Percentiles rank a stretch among this genome's conserved stretches.
Conservation (phyloP, 2,113 vertebrate genomes). For the Colistium nudipinnis region DNA sequence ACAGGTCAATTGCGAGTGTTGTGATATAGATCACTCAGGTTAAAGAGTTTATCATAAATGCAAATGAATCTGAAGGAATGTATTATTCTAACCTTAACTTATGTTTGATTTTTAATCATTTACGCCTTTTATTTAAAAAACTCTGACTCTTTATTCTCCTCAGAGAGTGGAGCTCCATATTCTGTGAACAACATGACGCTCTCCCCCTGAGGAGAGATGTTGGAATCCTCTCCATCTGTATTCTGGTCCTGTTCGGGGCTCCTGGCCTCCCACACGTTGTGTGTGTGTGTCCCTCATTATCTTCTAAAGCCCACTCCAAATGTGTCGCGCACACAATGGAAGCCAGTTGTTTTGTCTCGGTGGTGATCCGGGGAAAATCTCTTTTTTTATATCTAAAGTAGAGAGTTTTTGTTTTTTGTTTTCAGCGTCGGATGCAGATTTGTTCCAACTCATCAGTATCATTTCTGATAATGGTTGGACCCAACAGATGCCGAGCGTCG, state of each 20-base stretch:
- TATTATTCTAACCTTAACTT: too few relatives aligned
- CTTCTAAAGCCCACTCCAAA: conserved; percentile 33
- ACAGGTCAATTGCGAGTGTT: too few relatives aligned
- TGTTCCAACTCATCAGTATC: neutral
- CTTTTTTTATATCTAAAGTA: neutral
- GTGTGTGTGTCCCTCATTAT: conserved; percentile 51
- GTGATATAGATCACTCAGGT: too few relatives aligned
- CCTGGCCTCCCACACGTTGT: conserved; percentile 42
- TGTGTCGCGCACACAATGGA: conserved; percentile 1
- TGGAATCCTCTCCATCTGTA: conserved; percentile 63
- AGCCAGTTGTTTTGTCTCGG: neutral
- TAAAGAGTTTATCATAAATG: too few relatives aligned
- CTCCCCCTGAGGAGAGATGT: conserved; percentile 63
- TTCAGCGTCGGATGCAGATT: neutral
- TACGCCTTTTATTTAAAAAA: too few relatives aligned
- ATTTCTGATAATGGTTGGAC: neutral
- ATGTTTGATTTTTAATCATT: too few relatives aligned
- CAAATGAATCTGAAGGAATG: too few relatives aligned
- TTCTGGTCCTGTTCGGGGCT: conserved; percentile 38
- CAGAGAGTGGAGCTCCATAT: conserved; percentile 44
- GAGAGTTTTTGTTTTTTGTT: too few relatives aligned
- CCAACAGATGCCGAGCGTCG: neutral
- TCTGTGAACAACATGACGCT: conserved; percentile 54
- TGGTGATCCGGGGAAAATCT: neutral
- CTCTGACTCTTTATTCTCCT: conserved; percentile 4